Evolutionary conservation across 2,888 invertebrate species (phyloP), one percentile per base, ranked within the genome.

Genomic region (Cyclophora punctaria): DNA sequence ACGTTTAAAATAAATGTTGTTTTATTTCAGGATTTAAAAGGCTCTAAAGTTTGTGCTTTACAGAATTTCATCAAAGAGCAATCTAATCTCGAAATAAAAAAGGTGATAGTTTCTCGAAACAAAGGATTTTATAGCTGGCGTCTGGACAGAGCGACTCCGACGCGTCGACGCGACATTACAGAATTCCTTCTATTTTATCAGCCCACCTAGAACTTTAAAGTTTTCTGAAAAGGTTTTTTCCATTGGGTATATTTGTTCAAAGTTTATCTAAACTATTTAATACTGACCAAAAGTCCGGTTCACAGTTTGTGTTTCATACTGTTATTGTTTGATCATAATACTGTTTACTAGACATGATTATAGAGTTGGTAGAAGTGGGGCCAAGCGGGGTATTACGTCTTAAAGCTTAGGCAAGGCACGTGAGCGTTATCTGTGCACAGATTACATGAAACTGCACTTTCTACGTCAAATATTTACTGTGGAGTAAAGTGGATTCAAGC

Each of bases 371-470:
- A 20, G 20, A 20, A 20, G 20, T 20, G 20, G 20, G 20, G 20
- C 5, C 4, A 37, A 5, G 5, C 65, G 59, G 67, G 73, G 74
- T 77, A 78, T 78, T 67, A 64, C 63, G 78, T 81, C 80, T 75
- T 72, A 71, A 77, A 71, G 74, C 76, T 76, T 70, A 66, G 75
- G 80, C 78, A 74, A 79, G 66, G 66, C 75, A 70, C 73, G 78
- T 73, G 70, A 66, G 73, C 64, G 67, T 82, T 83, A 85, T 85
- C 82, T 82, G 59, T 71, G 68, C 64, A 78, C 82, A 76, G 73
- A 75, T 77, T 83, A 87, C 88, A 87, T 79, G 84, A 76, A 83
- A 85, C 82, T 80, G 81, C 86, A 88, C 88, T 88, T 87, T 88
- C 87, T 86, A 86, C 80, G 69, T 79, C 77, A 86, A 87, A 88